Conservation (phyloP, 2,113 vertebrate genomes). For the Nothocercus julius region DNA sequence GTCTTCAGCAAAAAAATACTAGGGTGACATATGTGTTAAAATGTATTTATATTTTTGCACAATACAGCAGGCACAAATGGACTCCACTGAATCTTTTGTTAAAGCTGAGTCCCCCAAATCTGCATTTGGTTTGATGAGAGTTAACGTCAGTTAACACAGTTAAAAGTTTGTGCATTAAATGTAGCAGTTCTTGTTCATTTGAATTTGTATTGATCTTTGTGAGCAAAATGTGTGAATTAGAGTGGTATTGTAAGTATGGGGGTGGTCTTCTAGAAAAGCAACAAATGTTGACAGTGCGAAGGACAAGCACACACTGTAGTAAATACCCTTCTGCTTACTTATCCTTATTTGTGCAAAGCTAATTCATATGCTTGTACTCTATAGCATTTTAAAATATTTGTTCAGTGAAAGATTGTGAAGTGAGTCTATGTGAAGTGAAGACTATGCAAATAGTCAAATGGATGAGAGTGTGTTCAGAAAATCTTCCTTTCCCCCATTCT, state of each 20-base stretch:
- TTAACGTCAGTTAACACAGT: background rate
- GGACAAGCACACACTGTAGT: background rate
- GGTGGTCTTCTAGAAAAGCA: background rate
- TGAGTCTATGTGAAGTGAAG: too few species aligned
- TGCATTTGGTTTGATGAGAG: background rate
- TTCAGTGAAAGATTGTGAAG: background rate
- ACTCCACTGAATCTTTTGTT: background rate
- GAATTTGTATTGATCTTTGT: background rate
- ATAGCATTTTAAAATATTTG: background rate
- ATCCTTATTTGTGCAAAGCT: background rate
- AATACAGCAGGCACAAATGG: background rate
- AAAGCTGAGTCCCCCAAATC: background rate
- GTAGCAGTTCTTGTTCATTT: background rate
- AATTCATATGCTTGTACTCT: background rate
- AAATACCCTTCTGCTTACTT: background rate
- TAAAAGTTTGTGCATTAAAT: background rate
- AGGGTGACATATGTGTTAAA: background rate
- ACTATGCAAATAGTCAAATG: background rate
- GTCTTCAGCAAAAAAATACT: background rate
- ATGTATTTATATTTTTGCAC: background rate
- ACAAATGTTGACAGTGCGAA: accelerated
- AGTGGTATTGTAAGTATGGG: background rate
- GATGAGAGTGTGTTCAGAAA: background rate
- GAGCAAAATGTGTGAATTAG: background rate
- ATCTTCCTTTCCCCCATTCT: background rate